Conservation (phyloP, 2,113 vertebrate species). For the Rhodinocichla rosea region DNA sequence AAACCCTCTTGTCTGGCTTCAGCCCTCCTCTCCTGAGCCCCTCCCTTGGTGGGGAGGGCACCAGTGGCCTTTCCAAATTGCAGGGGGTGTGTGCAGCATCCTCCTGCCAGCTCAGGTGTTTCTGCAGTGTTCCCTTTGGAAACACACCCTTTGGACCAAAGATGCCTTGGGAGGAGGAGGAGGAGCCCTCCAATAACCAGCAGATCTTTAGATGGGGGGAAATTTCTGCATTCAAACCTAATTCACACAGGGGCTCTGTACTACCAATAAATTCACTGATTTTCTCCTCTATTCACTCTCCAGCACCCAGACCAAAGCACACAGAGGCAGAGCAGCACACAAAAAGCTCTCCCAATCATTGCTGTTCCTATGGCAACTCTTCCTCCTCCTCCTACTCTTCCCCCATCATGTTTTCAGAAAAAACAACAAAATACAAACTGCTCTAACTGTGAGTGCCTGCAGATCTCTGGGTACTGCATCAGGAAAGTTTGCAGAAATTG, state of each 20-base stretch:
- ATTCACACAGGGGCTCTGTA: not conserved
- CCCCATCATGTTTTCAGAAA: conserved; percentile 22
- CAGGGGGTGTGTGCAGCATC: accelerated
- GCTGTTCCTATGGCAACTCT: conserved; percentile 63
- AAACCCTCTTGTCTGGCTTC: not conserved
- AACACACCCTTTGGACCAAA: not conserved
- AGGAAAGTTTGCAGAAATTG: not conserved
- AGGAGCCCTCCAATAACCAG: not conserved
- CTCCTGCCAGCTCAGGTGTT: not conserved
- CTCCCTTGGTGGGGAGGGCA: accelerated
- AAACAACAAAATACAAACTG: conserved; percentile 50
- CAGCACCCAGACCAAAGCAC: not conserved
- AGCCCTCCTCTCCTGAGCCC: not conserved
- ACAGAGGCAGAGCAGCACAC: not conserved
- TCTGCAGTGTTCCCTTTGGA: not conserved
- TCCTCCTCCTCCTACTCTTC: conserved; percentile 46
- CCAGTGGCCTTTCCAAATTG: not conserved
- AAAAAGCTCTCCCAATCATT: conserved; percentile 31
- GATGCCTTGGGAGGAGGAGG: not conserved
- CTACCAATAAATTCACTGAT: not conserved
- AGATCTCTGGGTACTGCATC: not conserved
- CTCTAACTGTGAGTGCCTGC: not conserved
- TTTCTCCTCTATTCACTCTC: not conserved
- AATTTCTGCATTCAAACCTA: not conserved
- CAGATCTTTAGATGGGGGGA: not conserved